Evolutionary conservation across 2,113 vertebrate species (phyloP).

Genomic region (Xiphias gladius): DNA sequence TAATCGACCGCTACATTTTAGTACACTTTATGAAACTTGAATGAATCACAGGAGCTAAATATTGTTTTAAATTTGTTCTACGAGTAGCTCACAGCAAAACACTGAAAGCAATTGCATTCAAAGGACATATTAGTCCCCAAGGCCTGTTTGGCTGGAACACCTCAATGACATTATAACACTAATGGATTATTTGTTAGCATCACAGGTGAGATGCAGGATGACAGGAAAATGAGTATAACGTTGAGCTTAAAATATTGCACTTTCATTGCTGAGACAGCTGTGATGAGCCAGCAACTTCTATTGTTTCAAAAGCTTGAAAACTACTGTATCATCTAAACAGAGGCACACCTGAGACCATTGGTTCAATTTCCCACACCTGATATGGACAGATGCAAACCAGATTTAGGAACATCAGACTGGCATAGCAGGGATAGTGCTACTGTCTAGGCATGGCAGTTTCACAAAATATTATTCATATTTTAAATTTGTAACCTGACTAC

Average conservation of each 20-base stretch:
- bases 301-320: constrained; percentile 36
- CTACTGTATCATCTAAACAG: constrained; percentile 15
- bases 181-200: constrained; percentile 58
- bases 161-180: constrained; percentile 43
- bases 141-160: constrained; percentile 52
- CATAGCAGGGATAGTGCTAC: not conserved
- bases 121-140: constrained; percentile 49
- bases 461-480: not conserved
- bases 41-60: constrained; percentile 21
- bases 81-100: constrained; percentile 45
- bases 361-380: not conserved
- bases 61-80: constrained; percentile 44
- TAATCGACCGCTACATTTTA: constrained; percentile 16
- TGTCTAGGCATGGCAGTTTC: not conserved
- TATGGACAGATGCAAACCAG: not conserved
- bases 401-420: no score
- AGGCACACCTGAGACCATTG: constrained; percentile 45
- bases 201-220: constrained; percentile 38
- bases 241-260: constrained; percentile 46
- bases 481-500: not conserved
- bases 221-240: constrained; percentile 48
- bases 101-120: constrained; percentile 56
- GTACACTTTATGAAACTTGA: constrained; percentile 41
- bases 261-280: constrained; percentile 34
- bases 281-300: constrained; percentile 37